A percentile compares a stretch with the other conserved stretches of the same genome.
These are phyloP conservation scores for Tetropium fuscum DNA, from an alignment of 2,888 invertebrate species.

Conservation along the genomic window DNA sequence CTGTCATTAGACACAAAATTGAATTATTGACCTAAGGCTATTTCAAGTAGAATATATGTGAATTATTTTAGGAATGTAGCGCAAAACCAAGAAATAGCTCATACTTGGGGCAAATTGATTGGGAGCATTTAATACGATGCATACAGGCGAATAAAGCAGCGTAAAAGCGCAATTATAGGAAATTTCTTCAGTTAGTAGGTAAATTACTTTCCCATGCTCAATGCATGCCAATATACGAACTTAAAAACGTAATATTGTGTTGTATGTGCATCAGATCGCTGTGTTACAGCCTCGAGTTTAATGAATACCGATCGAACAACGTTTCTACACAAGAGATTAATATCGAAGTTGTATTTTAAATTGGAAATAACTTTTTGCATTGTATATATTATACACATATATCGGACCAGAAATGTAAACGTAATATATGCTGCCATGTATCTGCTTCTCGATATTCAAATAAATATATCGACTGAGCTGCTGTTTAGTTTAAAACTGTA, in stretches of 20 bases:
- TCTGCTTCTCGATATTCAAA: slow-evolving; percentile 49
- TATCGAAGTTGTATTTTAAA: slow-evolving; percentile 51
- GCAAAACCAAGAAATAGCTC: no score
- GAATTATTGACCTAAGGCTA: no score
- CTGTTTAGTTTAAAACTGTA: slow-evolving; percentile 42
- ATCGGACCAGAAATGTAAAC: slow-evolving; percentile 44
- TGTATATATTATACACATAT: slow-evolving; percentile 31
- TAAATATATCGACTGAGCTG: slow-evolving; percentile 45
- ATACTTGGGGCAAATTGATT: background rate
- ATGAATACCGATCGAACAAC: slow-evolving; percentile 41
- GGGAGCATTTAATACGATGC: slow-evolving; percentile 2
- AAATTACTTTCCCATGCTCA: slow-evolving; percentile 26
- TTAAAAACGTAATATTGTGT: slow-evolving; percentile 19
- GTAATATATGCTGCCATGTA: slow-evolving; percentile 46
- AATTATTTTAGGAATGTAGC: no score
- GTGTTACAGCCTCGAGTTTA: slow-evolving; percentile 27
- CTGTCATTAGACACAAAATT: no score
- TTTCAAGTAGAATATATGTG: no score
- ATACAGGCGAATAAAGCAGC: slow-evolving; percentile 15
- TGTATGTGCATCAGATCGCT: slow-evolving; percentile 14
- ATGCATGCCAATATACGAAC: slow-evolving; percentile 27
- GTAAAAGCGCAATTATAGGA: slow-evolving; percentile 21
- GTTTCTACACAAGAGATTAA: slow-evolving; percentile 45
- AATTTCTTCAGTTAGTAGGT: slow-evolving; percentile 20
- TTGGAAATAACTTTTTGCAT: slow-evolving; percentile 52